Percentiles rank a stretch among this genome's conserved stretches.
phyloP scores from a whole-genome alignment of 2,888 invertebrate species.

The Apamea epomidion region DNA sequence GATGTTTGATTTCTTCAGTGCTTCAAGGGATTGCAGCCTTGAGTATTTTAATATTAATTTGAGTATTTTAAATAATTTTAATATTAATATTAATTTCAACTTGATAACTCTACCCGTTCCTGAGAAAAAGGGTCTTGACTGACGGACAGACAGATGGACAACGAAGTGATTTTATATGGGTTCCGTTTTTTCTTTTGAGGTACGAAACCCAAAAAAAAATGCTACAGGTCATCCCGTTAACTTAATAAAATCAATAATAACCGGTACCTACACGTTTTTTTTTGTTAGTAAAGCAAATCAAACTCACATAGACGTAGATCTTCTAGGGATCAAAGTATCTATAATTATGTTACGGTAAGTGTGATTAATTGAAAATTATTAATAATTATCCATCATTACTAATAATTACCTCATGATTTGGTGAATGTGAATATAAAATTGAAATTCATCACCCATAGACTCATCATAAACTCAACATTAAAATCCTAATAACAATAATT shows the following conservation, averaged over 20 bases:
- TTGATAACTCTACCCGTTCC: background rate
- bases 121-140: background rate
- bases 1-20: background rate
- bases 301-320: background rate
- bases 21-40: background rate
- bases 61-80: no score
- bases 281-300: no score
- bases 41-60: background rate
- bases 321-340: background rate
- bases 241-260: background rate
- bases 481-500: no score
- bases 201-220: no score
- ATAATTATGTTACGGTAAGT: no score
- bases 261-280: background rate
- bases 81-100: background rate
- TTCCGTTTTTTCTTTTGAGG: background rate
- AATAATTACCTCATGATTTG: no score
- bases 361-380: no score
- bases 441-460: no score
- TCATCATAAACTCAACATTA: no score
- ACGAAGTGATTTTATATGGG: background rate
- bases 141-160: background rate
- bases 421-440: no score
- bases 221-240: no score
- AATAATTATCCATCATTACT: no score